Conservation (phyloP, 2,888 invertebrate genomes). For the Papilio gigon region DNA sequence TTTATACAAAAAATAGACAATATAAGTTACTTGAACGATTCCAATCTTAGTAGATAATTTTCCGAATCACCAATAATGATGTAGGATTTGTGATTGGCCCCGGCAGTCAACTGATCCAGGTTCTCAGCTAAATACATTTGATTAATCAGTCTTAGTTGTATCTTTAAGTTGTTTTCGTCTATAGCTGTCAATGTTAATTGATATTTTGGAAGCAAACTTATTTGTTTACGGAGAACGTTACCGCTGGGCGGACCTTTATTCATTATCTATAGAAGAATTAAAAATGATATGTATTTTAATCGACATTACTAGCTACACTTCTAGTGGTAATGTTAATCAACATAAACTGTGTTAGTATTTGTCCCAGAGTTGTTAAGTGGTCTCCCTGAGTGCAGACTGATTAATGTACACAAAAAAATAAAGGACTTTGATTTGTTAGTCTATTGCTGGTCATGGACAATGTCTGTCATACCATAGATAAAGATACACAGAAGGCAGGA, state of each 20-base stretch:
- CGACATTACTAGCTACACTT: too few species aligned
- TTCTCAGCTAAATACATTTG: slow-evolving; percentile 69
- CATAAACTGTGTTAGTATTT: neutral
- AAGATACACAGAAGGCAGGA: too few species aligned
- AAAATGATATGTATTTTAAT: too few species aligned
- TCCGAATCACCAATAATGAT: slow-evolving; percentile 85
- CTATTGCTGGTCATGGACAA: too few species aligned
- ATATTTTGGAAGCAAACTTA: slow-evolving; percentile 85
- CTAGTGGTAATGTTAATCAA: too few species aligned
- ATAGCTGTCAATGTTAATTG: slow-evolving; percentile 67
- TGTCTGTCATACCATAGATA: too few species aligned
- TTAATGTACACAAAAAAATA: too few species aligned
- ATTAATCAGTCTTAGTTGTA: slow-evolving; percentile 73
- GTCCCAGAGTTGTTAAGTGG: too few species aligned
- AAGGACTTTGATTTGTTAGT: too few species aligned
- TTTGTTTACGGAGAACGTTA: slow-evolving; percentile 84
- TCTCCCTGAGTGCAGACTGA: too few species aligned
- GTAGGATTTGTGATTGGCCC: slow-evolving; percentile 78
- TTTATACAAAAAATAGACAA: neutral
- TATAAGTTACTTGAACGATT: slow-evolving; percentile 78
- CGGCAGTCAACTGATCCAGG: slow-evolving; percentile 72
- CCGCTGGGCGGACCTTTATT: slow-evolving; percentile 89
- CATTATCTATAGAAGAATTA: slow-evolving; percentile 80
- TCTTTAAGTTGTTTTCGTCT: slow-evolving; percentile 58
- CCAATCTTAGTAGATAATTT: slow-evolving; percentile 83